These are phyloP conservation scores for Enteromius argenteus DNA, from an alignment of 2,797 vertebrate genomes.

Conservation along the genomic window DNA sequence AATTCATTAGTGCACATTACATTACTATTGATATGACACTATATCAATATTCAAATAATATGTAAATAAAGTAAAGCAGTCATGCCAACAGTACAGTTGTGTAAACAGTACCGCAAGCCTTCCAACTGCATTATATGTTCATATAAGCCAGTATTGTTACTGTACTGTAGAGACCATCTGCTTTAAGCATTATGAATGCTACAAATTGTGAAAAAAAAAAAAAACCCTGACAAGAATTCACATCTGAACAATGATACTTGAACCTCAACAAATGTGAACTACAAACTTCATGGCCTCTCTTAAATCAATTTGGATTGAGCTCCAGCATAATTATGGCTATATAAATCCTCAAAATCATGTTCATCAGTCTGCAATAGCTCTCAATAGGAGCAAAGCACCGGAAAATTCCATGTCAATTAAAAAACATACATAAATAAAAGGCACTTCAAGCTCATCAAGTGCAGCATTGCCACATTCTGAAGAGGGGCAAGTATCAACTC, in stretches of 20 bases:
- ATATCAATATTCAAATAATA: not conserved
- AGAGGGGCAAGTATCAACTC: slow-evolving; percentile 7
- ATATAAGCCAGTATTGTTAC: not conserved
- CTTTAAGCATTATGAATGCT: not conserved
- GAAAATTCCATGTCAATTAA: slow-evolving; percentile 33
- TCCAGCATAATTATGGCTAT: slow-evolving; percentile 35
- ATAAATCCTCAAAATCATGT: slow-evolving; percentile 17
- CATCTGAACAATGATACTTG: not conserved
- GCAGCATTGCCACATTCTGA: not conserved
- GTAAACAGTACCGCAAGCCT: not conserved
- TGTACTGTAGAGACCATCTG: not conserved
- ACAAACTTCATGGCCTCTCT: not conserved
- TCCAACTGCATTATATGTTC: not conserved
- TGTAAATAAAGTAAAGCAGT: not conserved
- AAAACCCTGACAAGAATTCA: not conserved
- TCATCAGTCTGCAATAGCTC: slow-evolving; percentile 20
- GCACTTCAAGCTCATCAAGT: slow-evolving; percentile 42
- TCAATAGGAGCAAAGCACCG: slow-evolving; percentile 13
- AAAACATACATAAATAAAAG: slow-evolving; percentile 35
- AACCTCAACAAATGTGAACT: not conserved
- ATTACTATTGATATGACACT: not conserved
- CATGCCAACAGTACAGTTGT: not conserved
- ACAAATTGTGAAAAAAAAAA: not conserved
- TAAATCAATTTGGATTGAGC: slow-evolving; percentile 44
- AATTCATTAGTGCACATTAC: not conserved